Evolutionary conservation across 2,113 vertebrate genomes (phyloP), one percentile per base, ranked within the genome.

Genomic region (Gymnocephalus cernua): DNA sequence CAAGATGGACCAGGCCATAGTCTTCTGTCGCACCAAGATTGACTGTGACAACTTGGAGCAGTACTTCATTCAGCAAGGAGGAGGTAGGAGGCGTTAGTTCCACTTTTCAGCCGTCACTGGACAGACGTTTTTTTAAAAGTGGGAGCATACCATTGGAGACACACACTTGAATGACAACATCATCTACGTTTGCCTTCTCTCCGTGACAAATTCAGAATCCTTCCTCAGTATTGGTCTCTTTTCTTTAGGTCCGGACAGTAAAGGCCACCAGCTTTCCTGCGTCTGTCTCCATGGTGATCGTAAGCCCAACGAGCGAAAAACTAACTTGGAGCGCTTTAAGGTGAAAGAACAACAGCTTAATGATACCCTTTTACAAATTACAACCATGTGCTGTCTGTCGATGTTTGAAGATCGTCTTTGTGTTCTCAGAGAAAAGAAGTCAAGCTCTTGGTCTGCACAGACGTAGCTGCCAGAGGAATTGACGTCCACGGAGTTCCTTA

Each of bases 31-130:
- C 82, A 99, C 98, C 77, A 99, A 99, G 94, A 96, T 99, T 10
- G 98, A 99, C 93, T 99, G 98, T 74, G 98, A 99, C 92, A 99
- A 99, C 90, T 93, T 99, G 97, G 98, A 99, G 82, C 96, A 97
- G 71, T 96, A 98, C 88, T 97, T 99, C n/a, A 96, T 99, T 71
- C 96, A 98, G 8, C 97, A 99, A 78, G 98, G 98, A 1, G 98
- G 98, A 96, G 98, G 98, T 99, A 93, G n/a, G 80, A 35, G 6
- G 10, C 29, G 6, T 32, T 23, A 13, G 13, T 3, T 15, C 71
- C 21, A 23, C 59, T 27, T 65, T 48, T 57, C 5, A 56, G 23
- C 59, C 9, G 1, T 38, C 47, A 29, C 14, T 15, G n/a, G 2
- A 0, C 9, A 27, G 15, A n/a, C 4, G 1, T 32, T 62, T 61